These are phyloP conservation scores for Caranx ignobilis DNA, from an alignment of 2,113 vertebrate species.

Conservation along the genomic window DNA sequence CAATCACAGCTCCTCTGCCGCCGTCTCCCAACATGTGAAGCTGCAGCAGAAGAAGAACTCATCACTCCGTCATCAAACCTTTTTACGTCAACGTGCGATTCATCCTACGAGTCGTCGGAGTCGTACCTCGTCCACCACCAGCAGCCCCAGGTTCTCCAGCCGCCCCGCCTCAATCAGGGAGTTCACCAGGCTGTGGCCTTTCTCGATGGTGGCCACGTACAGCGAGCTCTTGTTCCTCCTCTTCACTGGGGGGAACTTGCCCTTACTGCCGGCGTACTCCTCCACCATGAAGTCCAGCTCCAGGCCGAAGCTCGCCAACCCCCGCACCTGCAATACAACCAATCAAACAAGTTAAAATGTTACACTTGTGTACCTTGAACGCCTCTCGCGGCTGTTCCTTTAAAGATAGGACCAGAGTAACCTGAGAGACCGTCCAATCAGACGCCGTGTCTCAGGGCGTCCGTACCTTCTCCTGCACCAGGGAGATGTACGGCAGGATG, in stretches of 20 bases:
- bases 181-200: constrained; percentile 93
- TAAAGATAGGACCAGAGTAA: no score
- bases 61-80: neutral
- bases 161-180: constrained; percentile 90
- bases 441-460: neutral
- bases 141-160: constrained; percentile 87
- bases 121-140: constrained; percentile 95
- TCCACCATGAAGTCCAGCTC: constrained; percentile 96
- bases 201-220: constrained; percentile 95
- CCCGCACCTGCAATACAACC: constrained; percentile 85
- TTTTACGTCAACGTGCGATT: no score
- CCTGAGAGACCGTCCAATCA: no score
- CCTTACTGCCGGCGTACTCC: constrained; percentile 97
- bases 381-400: no score
- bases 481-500: constrained; percentile 93
- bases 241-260: constrained; percentile 93
- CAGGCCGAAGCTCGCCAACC: constrained; percentile 90
- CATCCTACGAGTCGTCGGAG: no score
- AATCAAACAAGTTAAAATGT: no score
- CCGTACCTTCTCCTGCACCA: constrained; percentile 97
- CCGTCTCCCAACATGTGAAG: constrained; percentile 97
- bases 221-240: constrained; percentile 88
- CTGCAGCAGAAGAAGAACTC: constrained; percentile 73
- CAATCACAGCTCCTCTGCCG: constrained; percentile 90
- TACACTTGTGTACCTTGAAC: no score